phyloP scores from a whole-genome alignment of 2,113 vertebrate genomes.

The Pristiophorus japonicus region DNA sequence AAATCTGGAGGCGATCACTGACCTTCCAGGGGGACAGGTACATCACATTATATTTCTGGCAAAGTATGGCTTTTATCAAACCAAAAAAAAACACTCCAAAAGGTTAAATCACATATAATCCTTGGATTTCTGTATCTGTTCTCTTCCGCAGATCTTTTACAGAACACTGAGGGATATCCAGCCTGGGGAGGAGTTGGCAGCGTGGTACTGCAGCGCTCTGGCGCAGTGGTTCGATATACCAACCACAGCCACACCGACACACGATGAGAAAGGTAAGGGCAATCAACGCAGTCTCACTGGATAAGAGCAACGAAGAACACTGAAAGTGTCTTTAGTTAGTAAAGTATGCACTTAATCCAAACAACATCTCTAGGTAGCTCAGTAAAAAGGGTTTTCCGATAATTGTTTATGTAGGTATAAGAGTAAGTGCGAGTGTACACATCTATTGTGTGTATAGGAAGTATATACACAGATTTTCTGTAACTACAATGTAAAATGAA shows the following conservation, averaged over 20 bases:
- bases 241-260: constrained; percentile 86
- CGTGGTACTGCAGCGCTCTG: constrained; percentile 89
- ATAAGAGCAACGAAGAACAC: no score
- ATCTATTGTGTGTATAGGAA: background rate
- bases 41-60: constrained; percentile 36
- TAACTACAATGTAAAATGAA: background rate
- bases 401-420: background rate
- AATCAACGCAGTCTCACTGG: background rate
- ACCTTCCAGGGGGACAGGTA: constrained; percentile 95
- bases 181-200: constrained; percentile 85
- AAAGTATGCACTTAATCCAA: background rate
- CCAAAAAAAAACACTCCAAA: no score
- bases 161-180: constrained; percentile 80
- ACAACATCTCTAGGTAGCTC: background rate
- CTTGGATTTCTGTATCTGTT: background rate
- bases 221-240: constrained; percentile 95
- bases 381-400: background rate
- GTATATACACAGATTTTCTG: background rate
- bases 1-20: constrained; percentile 87
- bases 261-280: constrained; percentile 92
- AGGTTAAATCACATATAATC: background rate
- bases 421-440: background rate
- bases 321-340: no score
- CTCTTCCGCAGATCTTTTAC: constrained; percentile 79
- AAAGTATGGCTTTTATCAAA: background rate